Evolutionary conservation across 2,888 invertebrate genomes (phyloP).

Genomic region (Orthonychiurus folsomi): DNA sequence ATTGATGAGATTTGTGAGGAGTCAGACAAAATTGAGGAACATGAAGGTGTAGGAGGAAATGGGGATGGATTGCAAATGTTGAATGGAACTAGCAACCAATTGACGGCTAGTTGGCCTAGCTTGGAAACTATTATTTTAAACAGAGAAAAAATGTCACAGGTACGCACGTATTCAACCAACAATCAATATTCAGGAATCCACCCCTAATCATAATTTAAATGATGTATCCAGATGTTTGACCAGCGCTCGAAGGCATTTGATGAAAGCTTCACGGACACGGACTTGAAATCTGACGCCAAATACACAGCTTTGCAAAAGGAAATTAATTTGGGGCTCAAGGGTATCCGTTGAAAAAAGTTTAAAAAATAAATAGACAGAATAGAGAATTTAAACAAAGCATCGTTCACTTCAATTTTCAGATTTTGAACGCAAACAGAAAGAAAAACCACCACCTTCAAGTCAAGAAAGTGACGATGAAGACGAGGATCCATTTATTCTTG

Average conservation of each 20-base stretch:
- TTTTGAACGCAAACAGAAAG: background rate
- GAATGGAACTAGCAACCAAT: background rate
- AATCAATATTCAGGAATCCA: no score
- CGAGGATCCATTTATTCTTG: no score
- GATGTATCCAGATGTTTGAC: constrained; percentile 20
- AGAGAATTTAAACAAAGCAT: background rate
- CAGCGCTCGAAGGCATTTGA: constrained; percentile 21
- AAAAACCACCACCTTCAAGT: no score
- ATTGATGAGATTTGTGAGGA: constrained; percentile 28
- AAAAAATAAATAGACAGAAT: no score
- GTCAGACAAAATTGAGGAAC: constrained; percentile 19
- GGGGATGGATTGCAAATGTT: background rate
- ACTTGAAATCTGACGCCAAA: constrained; percentile 20
- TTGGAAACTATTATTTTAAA: background rate
- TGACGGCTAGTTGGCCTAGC: background rate
- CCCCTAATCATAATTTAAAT: background rate
- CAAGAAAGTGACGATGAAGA: no score
- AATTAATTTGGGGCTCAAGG: constrained; percentile 18
- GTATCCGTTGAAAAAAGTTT: no score
- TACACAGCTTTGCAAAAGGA: constrained; percentile 23
- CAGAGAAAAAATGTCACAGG: constrained; percentile 9
- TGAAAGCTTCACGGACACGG: constrained; percentile 20
- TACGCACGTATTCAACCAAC: no score
- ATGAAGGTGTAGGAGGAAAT: background rate
- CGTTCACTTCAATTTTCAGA: background rate